Evolutionary conservation across 2,797 vertebrate species (phyloP), one percentile per base, ranked within the genome.

Genomic region (Hapalemur alaotrensis): DNA sequence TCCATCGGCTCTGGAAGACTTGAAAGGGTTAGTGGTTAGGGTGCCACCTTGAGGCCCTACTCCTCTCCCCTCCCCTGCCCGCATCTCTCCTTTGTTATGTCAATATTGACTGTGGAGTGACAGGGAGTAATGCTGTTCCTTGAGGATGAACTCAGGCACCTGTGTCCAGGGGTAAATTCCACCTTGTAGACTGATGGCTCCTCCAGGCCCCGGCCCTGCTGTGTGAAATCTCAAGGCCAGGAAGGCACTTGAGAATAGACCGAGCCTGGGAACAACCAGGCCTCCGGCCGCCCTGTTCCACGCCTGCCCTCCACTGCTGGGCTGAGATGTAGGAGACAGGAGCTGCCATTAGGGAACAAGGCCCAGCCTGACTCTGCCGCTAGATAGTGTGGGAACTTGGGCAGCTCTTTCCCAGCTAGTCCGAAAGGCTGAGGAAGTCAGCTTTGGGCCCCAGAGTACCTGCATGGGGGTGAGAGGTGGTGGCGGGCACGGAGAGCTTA

Each of bases 81-180:
- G 1, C 48, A 32, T 35, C 48, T 70, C 75, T 78, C 38, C 61
- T 88, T 52, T 23, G 52, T 75, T 88, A 48, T 43, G 78, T 85
- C 92, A 69, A 4, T 81, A 72, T 14, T 69, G 84, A 86, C 78
- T 52, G 14, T 65, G 75, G 69, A 54, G n/a, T 79, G 22, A 72
- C 54, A 18, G 93, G 87, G 67, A 73, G 35, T 23, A 12, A 30
- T 69, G 82, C 57, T 79, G 50, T 32, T 87, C 63, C 69, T 69
- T 50, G 43, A 79, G 46, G 59, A 73, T 50, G 65, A 81, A 32
- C 50, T 43, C 50, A 15, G 89, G 78, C 69, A 41, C 69, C 57
- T 75, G 59, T 43, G 41, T 78, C 84, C 48, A 41, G 61, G n/a
- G 38, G 75, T 65, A 38, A 94, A 69, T 89, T 81, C 93, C 81